Percentiles rank a stretch among this genome's conserved stretches.
These are phyloP conservation scores for Phylloscopus collybita DNA, from an alignment of 2,797 vertebrate species.

Conservation along the genomic window DNA sequence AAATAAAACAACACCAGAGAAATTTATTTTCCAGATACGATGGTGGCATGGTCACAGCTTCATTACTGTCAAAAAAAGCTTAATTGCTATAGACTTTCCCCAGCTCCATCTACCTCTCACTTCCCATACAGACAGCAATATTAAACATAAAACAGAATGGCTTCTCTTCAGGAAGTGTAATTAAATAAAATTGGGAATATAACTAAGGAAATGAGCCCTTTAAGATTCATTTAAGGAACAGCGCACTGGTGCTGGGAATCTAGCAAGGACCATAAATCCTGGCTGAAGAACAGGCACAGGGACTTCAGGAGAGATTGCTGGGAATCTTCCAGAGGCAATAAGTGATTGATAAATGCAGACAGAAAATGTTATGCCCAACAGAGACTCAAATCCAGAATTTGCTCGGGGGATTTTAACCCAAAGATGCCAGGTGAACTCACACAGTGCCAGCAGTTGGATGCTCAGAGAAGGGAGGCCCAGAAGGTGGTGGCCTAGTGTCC, in stretches of 20 bases:
- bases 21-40: background rate
- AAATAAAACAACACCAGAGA: background rate
- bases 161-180: conserved; percentile 58
- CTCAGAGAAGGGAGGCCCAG: accelerated
- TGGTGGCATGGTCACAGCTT: background rate
- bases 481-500: too few relatives aligned
- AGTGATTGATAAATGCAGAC: background rate
- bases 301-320: background rate
- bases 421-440: too few relatives aligned
- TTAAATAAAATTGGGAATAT: conserved; percentile 60
- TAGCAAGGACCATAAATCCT: conserved; percentile 21
- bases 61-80: background rate
- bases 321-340: background rate
- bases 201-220: conserved; percentile 58
- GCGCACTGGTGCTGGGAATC: background rate
- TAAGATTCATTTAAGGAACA: conserved; percentile 53
- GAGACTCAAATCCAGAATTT: background rate
- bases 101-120: background rate
- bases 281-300: background rate
- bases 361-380: accelerated
- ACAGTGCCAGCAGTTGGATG: accelerated
- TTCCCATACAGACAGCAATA: background rate
- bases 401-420: background rate
- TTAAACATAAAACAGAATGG: conserved; percentile 47
- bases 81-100: background rate